These are phyloP conservation scores for Siderastrea radians DNA, from an alignment of 92 coral and sea anemone genomes.

Conservation along the genomic window DNA sequence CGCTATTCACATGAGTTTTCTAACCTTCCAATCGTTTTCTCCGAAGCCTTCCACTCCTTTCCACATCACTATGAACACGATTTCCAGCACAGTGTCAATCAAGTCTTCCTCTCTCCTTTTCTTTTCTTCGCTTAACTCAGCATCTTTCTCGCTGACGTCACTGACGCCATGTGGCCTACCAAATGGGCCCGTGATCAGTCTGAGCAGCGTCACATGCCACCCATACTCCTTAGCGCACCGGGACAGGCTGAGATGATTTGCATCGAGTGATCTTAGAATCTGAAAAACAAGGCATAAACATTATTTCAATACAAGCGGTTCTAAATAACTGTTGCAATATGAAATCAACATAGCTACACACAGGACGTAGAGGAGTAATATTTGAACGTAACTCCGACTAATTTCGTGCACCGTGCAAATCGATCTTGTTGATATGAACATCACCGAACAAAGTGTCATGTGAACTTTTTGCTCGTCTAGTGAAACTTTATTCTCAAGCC, in stretches of 20 bases:
- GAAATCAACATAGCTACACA: too few species aligned
- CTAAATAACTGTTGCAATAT: too few species aligned
- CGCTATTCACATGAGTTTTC: too few species aligned
- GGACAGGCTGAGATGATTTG: constrained; percentile 65
- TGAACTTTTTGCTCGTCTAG: too few species aligned
- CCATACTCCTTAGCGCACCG: constrained; percentile 78
- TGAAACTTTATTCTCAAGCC: too few species aligned
- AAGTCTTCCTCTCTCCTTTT: constrained; percentile 67
- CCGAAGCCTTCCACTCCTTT: constrained; percentile 90
- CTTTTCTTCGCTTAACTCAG: constrained; percentile 11
- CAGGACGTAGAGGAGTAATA: too few species aligned
- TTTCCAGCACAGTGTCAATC: constrained; percentile 87
- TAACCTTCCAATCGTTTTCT: constrained; percentile 90
- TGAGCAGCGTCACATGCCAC: constrained; percentile 79
- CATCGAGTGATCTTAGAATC: constrained; percentile 86
- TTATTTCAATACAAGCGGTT: neutral
- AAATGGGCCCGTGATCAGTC: constrained; percentile 67
- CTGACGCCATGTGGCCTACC: constrained; percentile 22
- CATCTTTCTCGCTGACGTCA: constrained; percentile 21
- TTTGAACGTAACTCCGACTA: too few species aligned
- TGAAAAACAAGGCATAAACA: constrained; percentile 6
- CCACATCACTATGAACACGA: constrained; percentile 93
- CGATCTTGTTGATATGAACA: too few species aligned
- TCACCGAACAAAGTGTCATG: too few species aligned
- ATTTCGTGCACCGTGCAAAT: too few species aligned